Conservation (phyloP, 2,113 vertebrate species). For the Aplodontia rufa region DNA sequence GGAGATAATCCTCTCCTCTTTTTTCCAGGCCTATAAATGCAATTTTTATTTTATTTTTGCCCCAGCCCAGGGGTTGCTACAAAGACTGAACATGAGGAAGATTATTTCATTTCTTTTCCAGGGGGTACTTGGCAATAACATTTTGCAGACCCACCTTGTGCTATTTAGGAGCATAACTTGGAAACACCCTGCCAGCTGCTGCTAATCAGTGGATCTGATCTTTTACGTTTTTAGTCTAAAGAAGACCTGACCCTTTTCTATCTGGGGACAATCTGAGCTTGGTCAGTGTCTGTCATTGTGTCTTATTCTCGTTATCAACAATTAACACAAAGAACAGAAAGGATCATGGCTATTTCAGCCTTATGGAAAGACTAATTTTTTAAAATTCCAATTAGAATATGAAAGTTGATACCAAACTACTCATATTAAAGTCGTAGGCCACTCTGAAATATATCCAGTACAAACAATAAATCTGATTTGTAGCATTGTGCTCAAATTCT, state of each 20-base stretch:
- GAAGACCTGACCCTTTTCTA: not conserved
- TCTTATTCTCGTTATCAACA: not conserved
- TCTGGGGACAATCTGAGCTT: not conserved
- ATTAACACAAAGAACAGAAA: not conserved
- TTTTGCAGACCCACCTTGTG: not conserved
- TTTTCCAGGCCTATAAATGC: constrained; percentile 78
- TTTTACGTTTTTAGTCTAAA: not conserved
- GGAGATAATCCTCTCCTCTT: constrained; percentile 78
- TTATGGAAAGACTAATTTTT: constrained; percentile 8
- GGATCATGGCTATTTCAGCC: not conserved
- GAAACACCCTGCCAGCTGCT: not conserved
- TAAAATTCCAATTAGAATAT: constrained; percentile 51
- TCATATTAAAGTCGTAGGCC: constrained; percentile 44
- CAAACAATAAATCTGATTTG: constrained; percentile 37
- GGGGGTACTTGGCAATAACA: constrained; percentile 1
- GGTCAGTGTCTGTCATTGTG: not conserved
- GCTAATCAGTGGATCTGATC: not conserved
- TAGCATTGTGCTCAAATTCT: constrained; percentile 21
- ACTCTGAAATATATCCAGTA: constrained; percentile 55
- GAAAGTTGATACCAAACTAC: constrained; percentile 44
- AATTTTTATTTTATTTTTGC: constrained; percentile 77
- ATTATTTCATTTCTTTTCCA: constrained; percentile 53
- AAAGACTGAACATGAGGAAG: constrained; percentile 55
- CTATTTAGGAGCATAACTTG: not conserved
- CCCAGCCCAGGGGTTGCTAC: constrained; percentile 59